Evolutionary conservation across 2,888 invertebrate genomes (phyloP).

Genomic region (Xestia rhomboidea): DNA sequence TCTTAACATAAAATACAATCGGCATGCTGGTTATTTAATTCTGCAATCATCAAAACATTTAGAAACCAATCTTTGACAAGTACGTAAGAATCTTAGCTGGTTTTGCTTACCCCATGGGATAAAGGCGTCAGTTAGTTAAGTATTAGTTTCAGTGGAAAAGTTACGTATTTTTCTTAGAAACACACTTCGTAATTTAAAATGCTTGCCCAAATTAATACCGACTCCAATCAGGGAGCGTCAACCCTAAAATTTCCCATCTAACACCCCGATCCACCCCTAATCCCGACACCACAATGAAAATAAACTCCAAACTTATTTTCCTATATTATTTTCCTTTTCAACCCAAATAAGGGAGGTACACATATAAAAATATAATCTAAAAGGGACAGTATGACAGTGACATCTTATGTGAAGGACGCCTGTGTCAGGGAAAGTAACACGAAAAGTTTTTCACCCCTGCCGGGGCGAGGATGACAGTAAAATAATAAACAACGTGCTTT

Average conservation of each 20-base stretch:
- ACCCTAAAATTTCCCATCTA: not conserved
- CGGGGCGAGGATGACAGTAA: slow-evolving; percentile 19
- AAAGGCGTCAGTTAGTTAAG: too few relatives aligned
- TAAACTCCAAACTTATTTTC: slow-evolving; percentile 38
- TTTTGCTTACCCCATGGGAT: too few relatives aligned
- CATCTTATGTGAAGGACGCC: slow-evolving; percentile 47
- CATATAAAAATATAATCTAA: slow-evolving; percentile 52
- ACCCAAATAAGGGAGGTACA: slow-evolving; percentile 38
- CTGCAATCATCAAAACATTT: not conserved
- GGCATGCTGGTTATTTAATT: not conserved
- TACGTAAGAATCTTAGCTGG: not conserved
- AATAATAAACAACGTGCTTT: slow-evolving; percentile 42
- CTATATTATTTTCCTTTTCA: slow-evolving; percentile 48
- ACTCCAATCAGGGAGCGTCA: slow-evolving; percentile 3
- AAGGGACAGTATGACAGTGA: slow-evolving; percentile 55
- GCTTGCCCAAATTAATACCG: not conserved
- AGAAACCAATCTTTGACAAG: not conserved
- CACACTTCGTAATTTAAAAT: not conserved
- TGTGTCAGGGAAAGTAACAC: slow-evolving; percentile 46
- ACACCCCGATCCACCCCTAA: slow-evolving; percentile 1
- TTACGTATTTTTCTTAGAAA: not conserved
- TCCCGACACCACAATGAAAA: slow-evolving; percentile 38
- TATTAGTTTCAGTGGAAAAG: not conserved
- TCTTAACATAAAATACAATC: not conserved
- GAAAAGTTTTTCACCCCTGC: slow-evolving; percentile 39